Evolutionary conservation across 2,113 vertebrate species (phyloP).

Genomic region (Bufo bufo): DNA sequence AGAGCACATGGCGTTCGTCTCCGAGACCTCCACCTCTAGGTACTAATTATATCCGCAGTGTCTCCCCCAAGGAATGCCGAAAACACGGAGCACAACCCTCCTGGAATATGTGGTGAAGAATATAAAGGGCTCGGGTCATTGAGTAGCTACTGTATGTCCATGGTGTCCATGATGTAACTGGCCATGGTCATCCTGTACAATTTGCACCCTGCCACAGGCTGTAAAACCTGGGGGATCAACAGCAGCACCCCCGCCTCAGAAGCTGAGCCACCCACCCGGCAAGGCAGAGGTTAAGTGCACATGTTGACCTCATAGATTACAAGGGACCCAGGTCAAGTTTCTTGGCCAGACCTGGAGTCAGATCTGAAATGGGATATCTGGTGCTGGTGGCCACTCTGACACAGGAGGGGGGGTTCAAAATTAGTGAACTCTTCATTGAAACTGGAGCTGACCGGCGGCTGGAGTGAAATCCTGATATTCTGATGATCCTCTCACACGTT

Average conservation of each 20-base stretch:
- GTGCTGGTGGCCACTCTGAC: background rate
- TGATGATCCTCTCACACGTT: background rate
- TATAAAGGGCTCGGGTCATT: background rate
- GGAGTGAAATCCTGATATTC: background rate
- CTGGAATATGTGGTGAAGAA: background rate
- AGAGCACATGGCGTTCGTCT: background rate
- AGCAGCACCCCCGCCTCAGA: background rate
- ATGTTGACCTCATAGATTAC: background rate
- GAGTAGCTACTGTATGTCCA: background rate
- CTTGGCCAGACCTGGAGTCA: background rate
- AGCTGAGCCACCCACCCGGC: background rate
- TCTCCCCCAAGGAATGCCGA: background rate
- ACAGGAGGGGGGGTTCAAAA: background rate
- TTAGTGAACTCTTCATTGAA: background rate
- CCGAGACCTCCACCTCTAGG: background rate
- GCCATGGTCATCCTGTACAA: no score
- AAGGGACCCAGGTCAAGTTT: background rate
- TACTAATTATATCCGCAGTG: background rate
- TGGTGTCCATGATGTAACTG: background rate
- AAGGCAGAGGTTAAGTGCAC: constrained; percentile 13
- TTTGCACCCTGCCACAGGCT: background rate
- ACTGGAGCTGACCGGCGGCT: background rate
- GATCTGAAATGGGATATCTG: background rate
- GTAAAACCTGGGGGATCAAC: background rate
- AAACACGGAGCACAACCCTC: background rate